These are phyloP conservation scores for Thymallus thymallus DNA, from an alignment of 2,113 vertebrate genomes.

Conservation along the genomic window DNA sequence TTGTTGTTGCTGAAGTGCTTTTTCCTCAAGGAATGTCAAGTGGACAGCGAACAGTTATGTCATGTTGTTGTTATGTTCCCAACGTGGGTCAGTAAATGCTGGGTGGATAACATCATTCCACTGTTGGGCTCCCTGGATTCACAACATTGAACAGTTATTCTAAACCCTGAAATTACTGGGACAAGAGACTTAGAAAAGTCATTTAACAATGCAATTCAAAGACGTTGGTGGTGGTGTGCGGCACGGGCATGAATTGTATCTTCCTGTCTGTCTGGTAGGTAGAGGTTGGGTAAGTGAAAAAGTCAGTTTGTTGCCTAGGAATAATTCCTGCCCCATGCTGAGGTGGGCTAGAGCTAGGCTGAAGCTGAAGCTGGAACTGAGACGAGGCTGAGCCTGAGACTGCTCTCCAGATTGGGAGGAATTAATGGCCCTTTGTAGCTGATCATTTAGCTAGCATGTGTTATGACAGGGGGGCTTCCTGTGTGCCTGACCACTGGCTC, in stretches of 20 bases:
- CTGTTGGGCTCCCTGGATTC: neutral
- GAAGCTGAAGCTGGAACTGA: constrained; percentile 26
- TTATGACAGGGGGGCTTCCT: constrained; percentile 51
- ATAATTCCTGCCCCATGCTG: no score
- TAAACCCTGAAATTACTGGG: no score
- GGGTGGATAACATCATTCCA: no score
- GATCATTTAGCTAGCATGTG: constrained; percentile 52
- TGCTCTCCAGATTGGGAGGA: constrained; percentile 38
- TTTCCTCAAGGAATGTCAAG: constrained; percentile 60
- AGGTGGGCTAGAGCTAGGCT: constrained; percentile 20
- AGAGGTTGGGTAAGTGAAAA: no score
- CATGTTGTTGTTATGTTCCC: constrained; percentile 67
- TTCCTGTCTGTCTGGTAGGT: no score
- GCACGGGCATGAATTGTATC: no score
- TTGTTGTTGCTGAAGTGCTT: constrained; percentile 56
- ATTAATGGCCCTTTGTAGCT: constrained; percentile 50
- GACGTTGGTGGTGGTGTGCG: no score
- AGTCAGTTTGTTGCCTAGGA: no score
- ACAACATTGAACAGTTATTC: neutral
- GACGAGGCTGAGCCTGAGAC: neutral
- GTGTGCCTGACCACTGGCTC: constrained; percentile 26
- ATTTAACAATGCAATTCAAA: no score
- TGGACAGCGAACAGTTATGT: constrained; percentile 67
- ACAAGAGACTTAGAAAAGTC: no score
- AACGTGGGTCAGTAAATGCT: constrained; percentile 39